Evolutionary conservation across 2,888 invertebrate species (phyloP), one percentile per base, ranked within the genome.

Genomic region (Chaetogeoica ovagalla): DNA sequence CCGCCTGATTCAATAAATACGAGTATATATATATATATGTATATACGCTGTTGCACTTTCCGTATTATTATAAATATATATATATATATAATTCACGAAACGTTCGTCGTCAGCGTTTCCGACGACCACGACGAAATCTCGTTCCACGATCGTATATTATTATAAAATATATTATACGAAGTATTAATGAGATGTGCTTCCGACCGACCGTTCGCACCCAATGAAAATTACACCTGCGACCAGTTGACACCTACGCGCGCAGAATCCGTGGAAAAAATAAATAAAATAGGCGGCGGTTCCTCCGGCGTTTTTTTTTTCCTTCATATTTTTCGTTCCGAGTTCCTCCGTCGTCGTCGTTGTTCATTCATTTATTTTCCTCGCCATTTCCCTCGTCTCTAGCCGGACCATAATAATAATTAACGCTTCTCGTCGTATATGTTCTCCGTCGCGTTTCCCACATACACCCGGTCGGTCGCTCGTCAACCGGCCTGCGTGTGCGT

Each of bases 151-250:
- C 57, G 9, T 75, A 43, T 43, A 43, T 9, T 43, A 48, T 30
- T 30, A 30, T 30, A 30, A 30, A 30, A 30, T 30, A 30, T 30
- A 30, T 30, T 39, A 57, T 57, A 39, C 19, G 23, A 52, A 66
- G 59, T 66, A 30, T 30, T 30, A 73, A 62, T 52, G 62, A 63
- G 75, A 48, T 68, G 43, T 11, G 11, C 43, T 11, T 11, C 48
- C 48, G 48, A 15, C 11, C 43, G 43, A 48, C 48, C 37, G 23
- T 19, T 19, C 17, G 70, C 55, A 55, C 69, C 30, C 30, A 15
- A 70, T 4, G 63, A 55, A 79, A 70, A 79, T 79, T 79, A 70
- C 63, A 70, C 63, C 60, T 55, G 19, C 59, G 63, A 63, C 39
- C 2, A 30, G 37, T 77, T 52, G 52, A 30, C 62, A 63, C 63